Percentiles rank a stretch among this genome's conserved stretches.
These are phyloP conservation scores for Papilio demoleus DNA, from an alignment of 2,888 invertebrate genomes.

Conservation along the genomic window DNA sequence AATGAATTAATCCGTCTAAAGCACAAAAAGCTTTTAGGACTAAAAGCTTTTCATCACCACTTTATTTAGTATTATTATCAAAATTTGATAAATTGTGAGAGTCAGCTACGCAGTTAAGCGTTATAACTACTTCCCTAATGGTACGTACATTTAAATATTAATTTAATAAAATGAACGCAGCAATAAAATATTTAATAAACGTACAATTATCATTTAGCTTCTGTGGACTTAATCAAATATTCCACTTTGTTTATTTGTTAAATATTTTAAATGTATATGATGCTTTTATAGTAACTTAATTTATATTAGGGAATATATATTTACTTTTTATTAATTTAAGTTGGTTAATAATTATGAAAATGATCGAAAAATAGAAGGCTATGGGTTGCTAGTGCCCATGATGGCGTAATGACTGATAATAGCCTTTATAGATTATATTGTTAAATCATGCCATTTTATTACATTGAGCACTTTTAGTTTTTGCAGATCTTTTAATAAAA, in stretches of 20 bases:
- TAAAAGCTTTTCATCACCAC: slow-evolving; percentile 36
- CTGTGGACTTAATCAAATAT: neutral
- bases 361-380: no score
- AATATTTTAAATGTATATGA: neutral
- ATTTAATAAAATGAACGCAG: slow-evolving; percentile 10
- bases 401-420: no score
- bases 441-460: no score
- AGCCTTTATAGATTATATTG: no score
- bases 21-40: slow-evolving; percentile 31
- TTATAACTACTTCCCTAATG: slow-evolving; percentile 21
- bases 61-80: slow-evolving; percentile 35
- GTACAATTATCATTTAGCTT: neutral
- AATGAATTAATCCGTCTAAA: slow-evolving; percentile 26
- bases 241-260: neutral
- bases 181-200: slow-evolving; percentile 17
- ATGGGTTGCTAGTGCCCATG: no score
- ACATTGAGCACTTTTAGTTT: no score
- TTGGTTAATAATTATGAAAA: no score
- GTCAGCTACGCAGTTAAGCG: slow-evolving; percentile 27
- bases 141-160: slow-evolving; percentile 19
- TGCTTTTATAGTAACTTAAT: no score
- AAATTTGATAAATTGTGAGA: slow-evolving; percentile 34
- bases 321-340: no score
- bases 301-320: no score
- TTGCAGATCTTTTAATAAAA: no score